These are phyloP conservation scores for Ibidorhyncha struthersii DNA, from an alignment of 2,113 vertebrate genomes.

Conservation along the genomic window DNA sequence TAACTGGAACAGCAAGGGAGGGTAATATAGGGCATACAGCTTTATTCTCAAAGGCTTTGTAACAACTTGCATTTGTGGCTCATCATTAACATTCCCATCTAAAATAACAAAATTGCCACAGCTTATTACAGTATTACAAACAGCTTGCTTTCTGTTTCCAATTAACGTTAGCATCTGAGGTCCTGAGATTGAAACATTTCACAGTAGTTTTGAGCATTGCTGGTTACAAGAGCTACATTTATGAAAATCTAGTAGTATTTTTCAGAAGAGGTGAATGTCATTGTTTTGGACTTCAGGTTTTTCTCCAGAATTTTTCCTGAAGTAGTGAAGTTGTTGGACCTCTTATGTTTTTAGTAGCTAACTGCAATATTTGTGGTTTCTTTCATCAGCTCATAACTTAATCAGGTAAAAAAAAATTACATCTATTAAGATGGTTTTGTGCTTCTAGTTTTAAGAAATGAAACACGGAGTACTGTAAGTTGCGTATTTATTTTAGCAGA, in stretches of 20 bases:
- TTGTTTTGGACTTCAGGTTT: background rate
- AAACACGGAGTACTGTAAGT: background rate
- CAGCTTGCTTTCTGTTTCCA: slow-evolving; percentile 34
- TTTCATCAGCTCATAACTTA: background rate
- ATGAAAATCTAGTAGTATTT: background rate
- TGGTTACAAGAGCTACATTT: background rate
- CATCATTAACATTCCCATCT: slow-evolving; percentile 17
- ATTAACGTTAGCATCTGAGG: background rate
- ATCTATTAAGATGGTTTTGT: background rate
- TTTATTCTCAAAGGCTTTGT: slow-evolving; percentile 47
- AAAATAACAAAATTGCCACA: slow-evolving; percentile 4
- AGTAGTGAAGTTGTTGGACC: background rate
- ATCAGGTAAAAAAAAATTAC: background rate
- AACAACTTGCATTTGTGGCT: slow-evolving; percentile 28
- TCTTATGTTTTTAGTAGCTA: background rate
- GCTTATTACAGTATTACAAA: background rate
- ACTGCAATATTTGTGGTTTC: background rate
- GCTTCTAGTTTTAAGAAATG: background rate
- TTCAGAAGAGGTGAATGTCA: background rate
- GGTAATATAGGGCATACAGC: slow-evolving; percentile 44
- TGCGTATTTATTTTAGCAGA: background rate
- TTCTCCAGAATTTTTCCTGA: background rate
- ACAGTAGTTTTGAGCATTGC: background rate
- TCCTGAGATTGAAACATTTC: background rate
- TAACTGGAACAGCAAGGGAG: slow-evolving; percentile 45